These are phyloP conservation scores for Caretta caretta DNA, from an alignment of 2,113 vertebrate genomes.

Conservation along the genomic window DNA sequence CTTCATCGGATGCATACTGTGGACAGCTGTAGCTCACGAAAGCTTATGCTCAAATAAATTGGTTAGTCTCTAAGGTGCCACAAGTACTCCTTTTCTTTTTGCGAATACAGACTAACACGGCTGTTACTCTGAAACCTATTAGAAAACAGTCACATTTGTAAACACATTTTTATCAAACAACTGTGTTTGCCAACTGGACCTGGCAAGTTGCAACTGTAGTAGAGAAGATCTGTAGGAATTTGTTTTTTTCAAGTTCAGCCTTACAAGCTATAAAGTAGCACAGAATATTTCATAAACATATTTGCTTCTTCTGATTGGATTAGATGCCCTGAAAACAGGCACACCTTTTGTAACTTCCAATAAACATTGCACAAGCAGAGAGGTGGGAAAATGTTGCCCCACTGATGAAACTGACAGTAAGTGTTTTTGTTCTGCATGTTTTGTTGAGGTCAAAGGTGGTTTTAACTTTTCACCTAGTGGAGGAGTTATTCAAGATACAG, in stretches of 20 bases:
- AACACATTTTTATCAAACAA: neutral
- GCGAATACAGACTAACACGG: too few species aligned
- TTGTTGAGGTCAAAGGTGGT: neutral
- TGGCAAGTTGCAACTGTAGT: neutral
- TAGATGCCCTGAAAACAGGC: neutral
- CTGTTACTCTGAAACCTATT: neutral
- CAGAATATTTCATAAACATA: neutral
- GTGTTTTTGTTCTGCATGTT: neutral
- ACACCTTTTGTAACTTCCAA: neutral
- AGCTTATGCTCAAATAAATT: too few species aligned
- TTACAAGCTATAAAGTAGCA: neutral
- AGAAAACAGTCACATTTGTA: neutral
- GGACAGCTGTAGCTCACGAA: too few species aligned
- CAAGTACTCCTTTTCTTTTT: too few species aligned
- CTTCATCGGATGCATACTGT: too few species aligned
- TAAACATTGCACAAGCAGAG: neutral
- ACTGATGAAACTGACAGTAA: neutral
- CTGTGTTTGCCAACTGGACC: neutral
- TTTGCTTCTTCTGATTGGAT: neutral
- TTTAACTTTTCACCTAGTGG: neutral
- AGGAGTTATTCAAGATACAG: neutral
- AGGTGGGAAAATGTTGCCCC: neutral
- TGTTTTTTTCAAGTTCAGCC: neutral
- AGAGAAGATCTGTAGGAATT: neutral
- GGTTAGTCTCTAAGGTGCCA: too few species aligned